These are phyloP conservation scores for Tetramorium simillimum DNA, from an alignment of 1,140 invertebrate species.

Conservation along the genomic window DNA sequence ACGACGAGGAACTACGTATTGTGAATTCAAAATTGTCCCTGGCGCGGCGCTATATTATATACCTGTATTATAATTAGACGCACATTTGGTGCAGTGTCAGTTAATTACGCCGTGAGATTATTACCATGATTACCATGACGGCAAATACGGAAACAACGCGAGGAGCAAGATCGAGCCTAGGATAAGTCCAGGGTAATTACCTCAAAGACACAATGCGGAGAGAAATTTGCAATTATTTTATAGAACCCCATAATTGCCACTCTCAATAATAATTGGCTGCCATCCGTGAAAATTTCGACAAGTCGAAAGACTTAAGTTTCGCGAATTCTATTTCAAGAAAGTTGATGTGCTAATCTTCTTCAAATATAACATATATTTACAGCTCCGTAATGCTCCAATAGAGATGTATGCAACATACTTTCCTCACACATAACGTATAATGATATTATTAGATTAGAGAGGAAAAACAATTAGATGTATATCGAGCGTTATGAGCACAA, in stretches of 20 bases:
- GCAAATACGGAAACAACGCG: constrained; percentile 55
- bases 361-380: background rate
- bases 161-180: constrained; percentile 35
- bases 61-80: constrained; percentile 59
- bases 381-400: background rate
- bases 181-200: constrained; percentile 48
- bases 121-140: constrained; percentile 58
- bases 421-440: background rate
- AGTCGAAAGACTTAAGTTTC: background rate
- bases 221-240: constrained; percentile 61
- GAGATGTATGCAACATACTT: background rate
- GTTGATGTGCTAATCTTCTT: background rate
- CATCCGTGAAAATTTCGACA: constrained; percentile 18
- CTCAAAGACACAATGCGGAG: constrained; percentile 44
- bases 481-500: background rate
- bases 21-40: constrained; percentile 65
- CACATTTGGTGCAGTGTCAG: constrained; percentile 52
- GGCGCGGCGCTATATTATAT: constrained; percentile 46
- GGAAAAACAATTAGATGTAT: background rate
- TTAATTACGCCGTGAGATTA: constrained; percentile 61
- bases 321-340: background rate
- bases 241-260: constrained; percentile 46
- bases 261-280: constrained; percentile 18
- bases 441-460: background rate
- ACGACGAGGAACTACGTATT: constrained; percentile 57